phyloP scores from a whole-genome alignment of 2,113 vertebrate genomes.

The Aptenodytes patagonicus region DNA sequence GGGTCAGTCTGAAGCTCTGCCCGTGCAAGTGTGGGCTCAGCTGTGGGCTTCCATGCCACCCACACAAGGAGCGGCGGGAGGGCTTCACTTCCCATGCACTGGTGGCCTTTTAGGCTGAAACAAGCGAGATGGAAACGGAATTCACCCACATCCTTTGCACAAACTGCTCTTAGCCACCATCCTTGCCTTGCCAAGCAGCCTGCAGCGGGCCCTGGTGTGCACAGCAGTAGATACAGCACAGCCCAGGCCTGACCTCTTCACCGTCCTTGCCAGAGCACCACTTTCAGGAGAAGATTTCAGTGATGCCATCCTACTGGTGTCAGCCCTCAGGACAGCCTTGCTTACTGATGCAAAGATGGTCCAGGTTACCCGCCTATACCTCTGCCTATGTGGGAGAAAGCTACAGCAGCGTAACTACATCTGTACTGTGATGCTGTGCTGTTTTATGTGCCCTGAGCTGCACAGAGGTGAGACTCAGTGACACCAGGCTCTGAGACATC shows the following conservation, averaged over 20 bases:
- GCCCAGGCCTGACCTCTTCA: not conserved
- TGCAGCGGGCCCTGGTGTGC: not conserved
- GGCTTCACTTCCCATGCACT: not conserved
- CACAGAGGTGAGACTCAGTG: not conserved
- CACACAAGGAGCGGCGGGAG: not conserved
- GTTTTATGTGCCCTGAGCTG: not conserved
- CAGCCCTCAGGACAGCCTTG: not conserved
- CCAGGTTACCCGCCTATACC: not conserved
- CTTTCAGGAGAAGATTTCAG: not conserved
- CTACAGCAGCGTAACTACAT: accelerated
- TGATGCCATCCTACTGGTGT: not conserved
- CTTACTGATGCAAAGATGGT: not conserved
- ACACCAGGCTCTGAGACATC: not conserved
- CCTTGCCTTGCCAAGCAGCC: not conserved
- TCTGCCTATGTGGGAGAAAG: accelerated
- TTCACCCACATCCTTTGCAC: not conserved
- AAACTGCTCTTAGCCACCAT: not conserved
- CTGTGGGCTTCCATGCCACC: accelerated
- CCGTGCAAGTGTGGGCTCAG: accelerated
- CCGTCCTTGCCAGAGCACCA: not conserved
- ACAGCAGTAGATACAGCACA: not conserved
- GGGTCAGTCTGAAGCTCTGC: not conserved
- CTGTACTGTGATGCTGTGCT: not conserved
- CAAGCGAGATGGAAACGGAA: not conserved
- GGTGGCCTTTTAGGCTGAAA: not conserved